Percentiles rank a stretch among this genome's conserved stretches.
Evolutionary conservation across 1,140 invertebrate genomes (phyloP).

Genomic region (Drosophila santomea): DNA sequence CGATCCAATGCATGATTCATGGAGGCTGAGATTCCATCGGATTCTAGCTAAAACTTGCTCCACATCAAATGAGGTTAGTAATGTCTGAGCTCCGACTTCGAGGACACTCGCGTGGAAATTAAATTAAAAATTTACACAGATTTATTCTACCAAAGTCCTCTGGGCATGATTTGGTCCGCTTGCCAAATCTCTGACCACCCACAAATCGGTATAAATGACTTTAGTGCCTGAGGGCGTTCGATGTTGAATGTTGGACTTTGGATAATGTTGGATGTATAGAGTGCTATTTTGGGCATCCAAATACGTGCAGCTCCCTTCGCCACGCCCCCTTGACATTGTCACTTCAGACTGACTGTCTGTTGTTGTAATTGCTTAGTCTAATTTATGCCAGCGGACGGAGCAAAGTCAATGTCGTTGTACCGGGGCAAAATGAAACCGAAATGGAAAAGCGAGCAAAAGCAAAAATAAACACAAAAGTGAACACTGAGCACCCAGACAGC

Average conservation of each 20-base stretch:
- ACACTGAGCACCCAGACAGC: constrained; percentile 19
- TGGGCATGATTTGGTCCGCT: constrained; percentile 2
- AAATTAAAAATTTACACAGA: constrained; percentile 52
- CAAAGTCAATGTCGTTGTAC: constrained; percentile 72
- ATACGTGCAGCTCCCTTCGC: constrained; percentile 12
- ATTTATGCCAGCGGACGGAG: constrained; percentile 66
- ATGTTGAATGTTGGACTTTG: background rate
- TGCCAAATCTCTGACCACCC: constrained; percentile 27
- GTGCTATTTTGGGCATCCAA: constrained; percentile 15
- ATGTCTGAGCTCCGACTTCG: constrained; percentile 10
- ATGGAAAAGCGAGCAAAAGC: constrained; percentile 16
- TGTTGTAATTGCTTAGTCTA: constrained; percentile 68
- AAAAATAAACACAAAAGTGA: constrained; percentile 30
- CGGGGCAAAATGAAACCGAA: constrained; percentile 26
- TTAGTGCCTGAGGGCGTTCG: constrained; percentile 3
- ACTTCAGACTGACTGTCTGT: constrained; percentile 18
- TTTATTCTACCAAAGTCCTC: constrained; percentile 6
- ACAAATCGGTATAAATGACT: constrained; percentile 48
- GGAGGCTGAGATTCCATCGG: constrained; percentile 6
- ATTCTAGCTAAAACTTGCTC: constrained; percentile 12
- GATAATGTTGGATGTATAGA: background rate
- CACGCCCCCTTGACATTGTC: constrained; percentile 32
- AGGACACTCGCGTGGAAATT: constrained; percentile 32
- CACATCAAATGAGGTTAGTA: constrained; percentile 18
- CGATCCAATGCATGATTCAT: constrained; percentile 41